A percentile compares a stretch with the other conserved stretches of the same genome.
phyloP scores from a whole-genome alignment of 2,113 vertebrate species.

The Rallus limicola region DNA sequence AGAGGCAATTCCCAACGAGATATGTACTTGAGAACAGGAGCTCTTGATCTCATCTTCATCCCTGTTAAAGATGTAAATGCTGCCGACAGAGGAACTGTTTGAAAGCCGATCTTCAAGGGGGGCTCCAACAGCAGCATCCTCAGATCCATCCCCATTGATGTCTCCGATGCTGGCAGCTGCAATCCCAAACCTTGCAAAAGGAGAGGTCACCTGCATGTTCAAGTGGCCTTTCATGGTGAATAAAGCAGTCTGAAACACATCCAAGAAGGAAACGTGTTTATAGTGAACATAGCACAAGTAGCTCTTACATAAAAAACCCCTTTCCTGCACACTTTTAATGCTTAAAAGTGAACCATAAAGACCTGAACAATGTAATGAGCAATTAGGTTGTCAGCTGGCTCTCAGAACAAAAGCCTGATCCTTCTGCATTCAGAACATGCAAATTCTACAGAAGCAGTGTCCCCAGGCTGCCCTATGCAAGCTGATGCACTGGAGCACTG shows the following conservation, averaged over 20 bases:
- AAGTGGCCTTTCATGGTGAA: neutral
- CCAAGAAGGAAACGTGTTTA: neutral
- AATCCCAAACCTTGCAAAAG: constrained; percentile 78
- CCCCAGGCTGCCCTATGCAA: neutral
- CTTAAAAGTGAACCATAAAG: neutral
- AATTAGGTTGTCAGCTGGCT: neutral
- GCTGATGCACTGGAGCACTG: neutral
- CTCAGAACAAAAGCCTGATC: neutral
- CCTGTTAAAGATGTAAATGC: constrained; percentile 79
- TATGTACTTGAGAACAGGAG: constrained; percentile 74
- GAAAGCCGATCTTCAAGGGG: constrained; percentile 67
- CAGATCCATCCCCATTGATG: constrained; percentile 67
- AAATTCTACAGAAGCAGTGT: neutral
- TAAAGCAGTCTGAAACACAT: constrained; percentile 30
- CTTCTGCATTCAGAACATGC: neutral
- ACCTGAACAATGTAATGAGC: neutral
- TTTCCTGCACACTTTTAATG: too few species aligned
- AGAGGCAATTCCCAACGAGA: neutral
- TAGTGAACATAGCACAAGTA: neutral
- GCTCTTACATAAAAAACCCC: too few species aligned
- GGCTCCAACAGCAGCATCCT: constrained; percentile 78
- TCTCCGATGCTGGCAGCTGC: constrained; percentile 74
- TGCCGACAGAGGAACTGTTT: constrained; percentile 51
- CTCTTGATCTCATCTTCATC: neutral
- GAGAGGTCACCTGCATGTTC: neutral